phyloP scores from a whole-genome alignment of 2,113 vertebrate genomes.

The Nycticebus coucang region DNA sequence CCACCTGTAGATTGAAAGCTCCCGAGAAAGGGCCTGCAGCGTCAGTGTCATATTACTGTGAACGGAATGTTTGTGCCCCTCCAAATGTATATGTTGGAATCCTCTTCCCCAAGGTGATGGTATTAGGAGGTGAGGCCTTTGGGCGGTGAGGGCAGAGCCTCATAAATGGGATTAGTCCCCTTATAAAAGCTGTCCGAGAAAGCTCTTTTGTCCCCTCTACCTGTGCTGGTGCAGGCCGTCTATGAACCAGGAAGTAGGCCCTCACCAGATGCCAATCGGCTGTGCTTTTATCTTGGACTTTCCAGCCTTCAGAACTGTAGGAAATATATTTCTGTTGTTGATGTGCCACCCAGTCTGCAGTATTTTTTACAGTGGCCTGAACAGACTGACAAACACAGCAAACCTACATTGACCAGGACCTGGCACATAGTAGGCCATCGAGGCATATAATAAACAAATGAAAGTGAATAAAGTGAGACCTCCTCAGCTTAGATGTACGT shows the following conservation, averaged over 20 bases:
- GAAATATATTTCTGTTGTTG: background rate
- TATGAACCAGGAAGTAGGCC: background rate
- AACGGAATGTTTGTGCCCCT: background rate
- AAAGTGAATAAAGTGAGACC: background rate
- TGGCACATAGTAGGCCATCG: background rate
- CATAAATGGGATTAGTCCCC: background rate
- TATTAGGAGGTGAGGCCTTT: background rate
- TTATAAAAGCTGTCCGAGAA: background rate
- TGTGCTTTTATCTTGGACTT: background rate
- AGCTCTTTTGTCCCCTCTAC: background rate
- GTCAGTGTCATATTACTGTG: background rate
- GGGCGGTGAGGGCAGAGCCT: background rate
- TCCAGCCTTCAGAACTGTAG: background rate
- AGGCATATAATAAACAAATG: background rate
- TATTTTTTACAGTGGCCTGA: background rate
- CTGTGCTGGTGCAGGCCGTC: background rate
- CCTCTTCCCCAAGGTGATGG: background rate
- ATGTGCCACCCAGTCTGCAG: background rate
- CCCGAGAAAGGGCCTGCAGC: background rate
- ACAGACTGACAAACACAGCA: background rate
- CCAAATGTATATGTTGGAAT: background rate
- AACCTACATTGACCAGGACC: background rate
- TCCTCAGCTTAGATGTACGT: background rate
- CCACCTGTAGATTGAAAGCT: background rate
- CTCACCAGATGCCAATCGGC: background rate